Evolutionary conservation across 2,113 vertebrate species (phyloP).

Genomic region (Camelus dromedarius): DNA sequence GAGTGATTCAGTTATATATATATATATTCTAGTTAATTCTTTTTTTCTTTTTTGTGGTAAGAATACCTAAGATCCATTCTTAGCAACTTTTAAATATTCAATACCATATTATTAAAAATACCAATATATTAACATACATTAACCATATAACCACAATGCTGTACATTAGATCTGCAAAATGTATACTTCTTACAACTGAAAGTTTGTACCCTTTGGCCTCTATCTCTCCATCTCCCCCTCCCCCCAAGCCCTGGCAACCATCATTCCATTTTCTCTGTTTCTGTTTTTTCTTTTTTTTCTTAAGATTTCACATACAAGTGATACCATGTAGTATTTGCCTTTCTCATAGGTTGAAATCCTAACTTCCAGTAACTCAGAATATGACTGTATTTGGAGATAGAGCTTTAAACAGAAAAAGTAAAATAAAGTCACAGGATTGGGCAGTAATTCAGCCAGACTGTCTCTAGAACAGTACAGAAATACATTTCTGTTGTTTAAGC

Average conservation of each 20-base stretch:
- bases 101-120: background rate
- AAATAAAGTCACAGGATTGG: background rate
- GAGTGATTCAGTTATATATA: too few relatives aligned
- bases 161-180: background rate
- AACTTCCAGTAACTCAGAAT: background rate
- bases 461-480: background rate
- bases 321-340: background rate
- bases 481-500: background rate
- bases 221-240: background rate
- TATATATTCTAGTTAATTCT: too few relatives aligned
- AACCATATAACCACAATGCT: background rate
- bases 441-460: background rate
- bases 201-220: background rate
- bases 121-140: too few relatives aligned
- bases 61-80: background rate
- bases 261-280: background rate
- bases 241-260: background rate
- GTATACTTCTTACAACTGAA: background rate
- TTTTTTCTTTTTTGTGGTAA: background rate
- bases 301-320: too few relatives aligned
- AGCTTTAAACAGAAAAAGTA: background rate
- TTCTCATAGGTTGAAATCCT: background rate
- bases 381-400: background rate
- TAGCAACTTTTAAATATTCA: background rate
- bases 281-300: background rate